Evolutionary conservation across 2,888 invertebrate genomes (phyloP).

Genomic region (Athalia cordata): DNA sequence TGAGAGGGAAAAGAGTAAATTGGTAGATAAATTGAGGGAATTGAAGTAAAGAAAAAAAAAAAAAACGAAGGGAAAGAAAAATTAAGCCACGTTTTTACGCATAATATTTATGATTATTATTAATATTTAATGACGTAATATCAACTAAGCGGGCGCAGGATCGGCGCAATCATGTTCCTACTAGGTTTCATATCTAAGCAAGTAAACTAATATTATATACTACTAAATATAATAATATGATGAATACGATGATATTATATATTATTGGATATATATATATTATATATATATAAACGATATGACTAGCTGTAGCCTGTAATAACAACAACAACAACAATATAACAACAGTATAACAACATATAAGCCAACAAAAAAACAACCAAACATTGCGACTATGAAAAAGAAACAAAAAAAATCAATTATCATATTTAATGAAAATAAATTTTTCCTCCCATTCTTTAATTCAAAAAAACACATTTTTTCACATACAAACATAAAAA

Average conservation of each 20-base stretch:
- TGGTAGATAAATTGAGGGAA: not conserved
- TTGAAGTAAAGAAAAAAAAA: slow-evolving; percentile 2
- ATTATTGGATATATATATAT: slow-evolving; percentile 70
- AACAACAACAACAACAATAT: slow-evolving; percentile 52
- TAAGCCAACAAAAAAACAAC: slow-evolving; percentile 46
- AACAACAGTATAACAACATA: slow-evolving; percentile 63
- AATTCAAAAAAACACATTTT: no score
- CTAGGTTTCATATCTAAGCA: slow-evolving; percentile 75
- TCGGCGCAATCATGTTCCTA: slow-evolving; percentile 74
- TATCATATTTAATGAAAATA: not conserved
- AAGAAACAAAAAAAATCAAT: not conserved
- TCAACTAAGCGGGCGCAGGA: slow-evolving; percentile 40
- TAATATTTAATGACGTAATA: no score
- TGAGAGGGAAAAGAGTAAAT: slow-evolving; percentile 20
- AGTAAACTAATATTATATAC: slow-evolving; percentile 69
- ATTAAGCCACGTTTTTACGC: slow-evolving; percentile 35
- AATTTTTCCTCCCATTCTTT: not conserved
- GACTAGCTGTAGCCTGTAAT: slow-evolving; percentile 68
- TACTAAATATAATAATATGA: slow-evolving; percentile 73
- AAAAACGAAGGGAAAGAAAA: slow-evolving; percentile 35
- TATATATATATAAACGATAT: slow-evolving; percentile 62
- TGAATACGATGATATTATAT: slow-evolving; percentile 72
- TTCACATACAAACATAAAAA: no score
- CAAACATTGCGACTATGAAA: not conserved
- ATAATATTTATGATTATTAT: not conserved